Percentiles rank a stretch among this genome's conserved stretches.
phyloP scores from a whole-genome alignment of 1,140 invertebrate genomes.

The Dufourea novaeangliae region DNA sequence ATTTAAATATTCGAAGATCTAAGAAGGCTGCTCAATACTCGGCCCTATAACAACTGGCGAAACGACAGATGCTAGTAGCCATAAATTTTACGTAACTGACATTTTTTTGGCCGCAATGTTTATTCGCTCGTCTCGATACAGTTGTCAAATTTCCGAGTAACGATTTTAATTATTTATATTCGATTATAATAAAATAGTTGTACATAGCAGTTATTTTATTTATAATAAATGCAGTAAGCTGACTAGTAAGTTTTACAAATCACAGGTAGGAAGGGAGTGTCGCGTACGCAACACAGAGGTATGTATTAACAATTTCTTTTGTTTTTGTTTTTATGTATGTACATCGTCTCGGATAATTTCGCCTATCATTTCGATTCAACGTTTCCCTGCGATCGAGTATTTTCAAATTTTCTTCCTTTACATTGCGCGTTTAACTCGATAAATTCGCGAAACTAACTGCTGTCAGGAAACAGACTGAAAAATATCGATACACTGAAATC shows the following conservation, averaged over 20 bases:
- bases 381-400: neutral
- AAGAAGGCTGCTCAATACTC: slow-evolving; percentile 26
- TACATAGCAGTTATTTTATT: slow-evolving; percentile 41
- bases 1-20: slow-evolving; percentile 35
- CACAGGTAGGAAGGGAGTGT: slow-evolving; percentile 63
- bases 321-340: slow-evolving; percentile 24
- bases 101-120: neutral
- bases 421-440: neutral
- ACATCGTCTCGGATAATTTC: slow-evolving; percentile 24
- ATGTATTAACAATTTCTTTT: slow-evolving; percentile 45
- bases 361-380: slow-evolving; percentile 19
- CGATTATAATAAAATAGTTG: slow-evolving; percentile 47
- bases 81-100: neutral
- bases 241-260: slow-evolving; percentile 67
- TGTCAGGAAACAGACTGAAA: neutral
- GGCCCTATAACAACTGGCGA: slow-evolving; percentile 16
- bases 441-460: too few species aligned
- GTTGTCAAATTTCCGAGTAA: slow-evolving; percentile 29
- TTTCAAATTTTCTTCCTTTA: neutral
- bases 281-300: slow-evolving; percentile 50
- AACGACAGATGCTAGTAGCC: neutral
- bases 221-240: slow-evolving; percentile 58
- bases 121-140: neutral
- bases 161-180: neutral
- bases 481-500: neutral